Evolutionary conservation across 2,888 invertebrate species (phyloP).

Genomic region (Nowickia ferox): DNA sequence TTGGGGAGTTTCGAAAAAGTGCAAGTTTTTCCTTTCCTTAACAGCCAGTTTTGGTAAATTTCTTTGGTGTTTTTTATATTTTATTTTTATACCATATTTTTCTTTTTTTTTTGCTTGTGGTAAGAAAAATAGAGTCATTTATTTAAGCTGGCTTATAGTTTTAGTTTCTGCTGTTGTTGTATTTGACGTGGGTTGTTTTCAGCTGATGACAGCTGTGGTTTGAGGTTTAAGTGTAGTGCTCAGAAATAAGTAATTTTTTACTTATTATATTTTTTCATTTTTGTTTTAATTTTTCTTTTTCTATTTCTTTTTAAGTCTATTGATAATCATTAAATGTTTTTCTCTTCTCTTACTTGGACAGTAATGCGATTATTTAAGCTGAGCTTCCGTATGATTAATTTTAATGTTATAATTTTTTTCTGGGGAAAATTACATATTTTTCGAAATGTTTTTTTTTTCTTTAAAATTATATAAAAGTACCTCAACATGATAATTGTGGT

Average conservation of each 20-base stretch:
- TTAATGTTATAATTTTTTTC: slow-evolving; percentile 18
- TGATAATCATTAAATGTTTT: slow-evolving; percentile 63
- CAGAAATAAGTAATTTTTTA: slow-evolving; percentile 32
- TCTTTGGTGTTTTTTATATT: slow-evolving; percentile 12
- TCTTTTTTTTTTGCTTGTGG: too few species aligned
- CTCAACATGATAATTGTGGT: too few species aligned
- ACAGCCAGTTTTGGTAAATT: slow-evolving; percentile 32
- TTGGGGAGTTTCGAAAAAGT: slow-evolving; percentile 29
- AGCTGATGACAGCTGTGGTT: slow-evolving; percentile 67
- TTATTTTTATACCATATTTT: background rate
- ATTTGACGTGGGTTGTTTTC: slow-evolving; percentile 62
- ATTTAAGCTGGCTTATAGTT: slow-evolving; percentile 60
- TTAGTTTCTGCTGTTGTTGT: background rate
- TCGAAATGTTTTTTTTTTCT: too few species aligned
- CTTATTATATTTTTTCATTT: slow-evolving; percentile 26
- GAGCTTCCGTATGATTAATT: slow-evolving; percentile 66
- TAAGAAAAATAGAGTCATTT: slow-evolving; percentile 67
- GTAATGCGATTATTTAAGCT: slow-evolving; percentile 63
- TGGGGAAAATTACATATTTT: too few species aligned
- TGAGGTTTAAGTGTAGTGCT: slow-evolving; percentile 14
- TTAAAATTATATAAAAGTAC: too few species aligned
- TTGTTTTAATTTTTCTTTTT: slow-evolving; percentile 6
- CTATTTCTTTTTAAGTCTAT: slow-evolving; percentile 34
- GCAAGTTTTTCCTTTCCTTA: slow-evolving; percentile 56
- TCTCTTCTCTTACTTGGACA: slow-evolving; percentile 48